Evolutionary conservation across 2,797 vertebrate species (phyloP), one percentile per base, ranked within the genome.

Genomic region (Ispidina picta): DNA sequence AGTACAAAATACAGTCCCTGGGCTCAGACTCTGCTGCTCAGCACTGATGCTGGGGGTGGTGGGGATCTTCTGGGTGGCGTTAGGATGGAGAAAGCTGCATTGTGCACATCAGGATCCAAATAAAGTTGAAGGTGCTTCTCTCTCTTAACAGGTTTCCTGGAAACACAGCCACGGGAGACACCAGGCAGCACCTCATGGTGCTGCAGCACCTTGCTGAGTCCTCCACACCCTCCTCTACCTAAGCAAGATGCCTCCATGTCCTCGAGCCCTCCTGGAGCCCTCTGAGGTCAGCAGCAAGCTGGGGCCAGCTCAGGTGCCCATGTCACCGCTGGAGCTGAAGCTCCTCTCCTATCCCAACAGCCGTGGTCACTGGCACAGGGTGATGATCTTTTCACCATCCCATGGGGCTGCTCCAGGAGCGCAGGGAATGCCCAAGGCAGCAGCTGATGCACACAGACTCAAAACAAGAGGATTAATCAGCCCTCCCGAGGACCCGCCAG

Each of bases 311-410:
- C 7, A 1, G n/a, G 31, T 1, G 2, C 52, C 51, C 68, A 15
- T 0, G 0, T 9, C n/a, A 43, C 28, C 8, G 1, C 3, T 0
- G 0, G 37, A 46, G 44, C 18, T 51, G 43, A 4, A 18, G 64
- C 21, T 46, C 35, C 49, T 69, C 25, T 80, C 43, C 21, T 8
- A 7, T 10, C 66, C 58, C 18, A 23, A 4, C 0, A 1, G 49
- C 44, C 2, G 0, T 0, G 7, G 29, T 3, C 12, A 7, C 2
- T 49, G 1, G 0, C 1, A 1, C 3, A 41, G 74, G 43, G 75
- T 22, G 21, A 22, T 28, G 72, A 63, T 33, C 9, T 2, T 4
- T 48, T 35, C 20, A 56, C 66, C 12, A 21, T 58, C 65, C 41
- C 3, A 0, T 6, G 72, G 55, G 78, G 28, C 6, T 44, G 39